Evolutionary conservation across 2,888 invertebrate genomes (phyloP).

Genomic region (Brassicogethes aeneus): DNA sequence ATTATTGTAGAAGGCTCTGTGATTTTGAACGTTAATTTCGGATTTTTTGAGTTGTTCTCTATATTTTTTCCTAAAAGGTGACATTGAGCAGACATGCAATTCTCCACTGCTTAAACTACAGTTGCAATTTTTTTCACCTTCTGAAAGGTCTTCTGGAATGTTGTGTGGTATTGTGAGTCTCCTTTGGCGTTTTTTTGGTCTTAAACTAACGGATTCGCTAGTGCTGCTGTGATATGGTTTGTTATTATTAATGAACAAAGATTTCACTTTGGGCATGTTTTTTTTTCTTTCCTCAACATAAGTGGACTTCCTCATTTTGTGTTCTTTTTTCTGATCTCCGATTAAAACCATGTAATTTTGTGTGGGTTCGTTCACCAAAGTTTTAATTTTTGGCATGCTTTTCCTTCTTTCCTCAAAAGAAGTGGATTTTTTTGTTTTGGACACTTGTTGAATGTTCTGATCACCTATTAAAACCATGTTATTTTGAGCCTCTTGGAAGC

Average conservation of each 20-base stretch:
- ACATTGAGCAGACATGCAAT: slow-evolving; percentile 17
- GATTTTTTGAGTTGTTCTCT: slow-evolving; percentile 6
- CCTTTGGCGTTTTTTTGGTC: too few relatives aligned
- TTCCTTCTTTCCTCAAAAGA: too few relatives aligned
- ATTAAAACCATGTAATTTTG: too few relatives aligned
- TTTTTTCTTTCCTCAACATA: too few relatives aligned
- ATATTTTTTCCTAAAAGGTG: slow-evolving; percentile 9
- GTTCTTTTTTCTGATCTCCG: too few relatives aligned
- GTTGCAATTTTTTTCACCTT: slow-evolving; percentile 26
- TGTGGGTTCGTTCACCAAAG: too few relatives aligned
- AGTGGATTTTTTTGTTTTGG: not conserved
- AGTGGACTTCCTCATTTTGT: too few relatives aligned
- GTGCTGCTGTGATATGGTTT: not conserved
- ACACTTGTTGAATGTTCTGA: not conserved
- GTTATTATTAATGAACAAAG: not conserved
- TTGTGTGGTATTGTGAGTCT: too few relatives aligned
- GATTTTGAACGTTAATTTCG: slow-evolving; percentile 16
- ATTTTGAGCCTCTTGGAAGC: too few relatives aligned
- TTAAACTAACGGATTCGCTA: not conserved
- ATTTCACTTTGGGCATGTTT: not conserved
- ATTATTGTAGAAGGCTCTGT: slow-evolving; percentile 28
- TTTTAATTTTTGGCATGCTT: too few relatives aligned
- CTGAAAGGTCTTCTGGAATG: slow-evolving; percentile 14
- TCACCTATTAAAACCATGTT: not conserved
- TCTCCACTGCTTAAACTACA: slow-evolving; percentile 31